Evolutionary conservation across 2,888 invertebrate species (phyloP).

Genomic region (Chymomyza amoena): DNA sequence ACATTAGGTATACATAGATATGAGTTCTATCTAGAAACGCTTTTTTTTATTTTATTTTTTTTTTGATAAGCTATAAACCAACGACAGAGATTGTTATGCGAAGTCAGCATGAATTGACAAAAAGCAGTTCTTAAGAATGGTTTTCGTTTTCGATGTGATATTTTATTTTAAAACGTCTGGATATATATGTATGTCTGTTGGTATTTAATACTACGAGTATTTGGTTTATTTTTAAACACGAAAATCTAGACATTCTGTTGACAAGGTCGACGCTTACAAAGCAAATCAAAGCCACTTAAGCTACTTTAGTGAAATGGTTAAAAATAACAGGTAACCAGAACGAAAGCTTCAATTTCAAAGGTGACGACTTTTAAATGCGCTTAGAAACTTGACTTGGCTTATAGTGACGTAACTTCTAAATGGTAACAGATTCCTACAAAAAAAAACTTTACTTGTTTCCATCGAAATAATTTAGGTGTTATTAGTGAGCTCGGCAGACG

Average conservation of each 20-base stretch:
- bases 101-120: slow-evolving; percentile 48
- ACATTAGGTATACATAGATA: neutral
- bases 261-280: slow-evolving; percentile 51
- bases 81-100: neutral
- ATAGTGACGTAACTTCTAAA: too few relatives aligned
- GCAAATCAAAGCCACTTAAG: slow-evolving; percentile 53
- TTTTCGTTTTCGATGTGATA: neutral
- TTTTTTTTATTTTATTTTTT: too few relatives aligned
- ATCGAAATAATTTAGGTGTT: too few relatives aligned
- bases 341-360: slow-evolving; percentile 5
- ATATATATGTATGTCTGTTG: slow-evolving; percentile 12
- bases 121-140: slow-evolving; percentile 1
- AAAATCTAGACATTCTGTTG: slow-evolving; percentile 2
- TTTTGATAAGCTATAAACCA: too few relatives aligned
- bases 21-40: neutral
- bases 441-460: too few relatives aligned
- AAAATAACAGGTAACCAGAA: slow-evolving; percentile 12
- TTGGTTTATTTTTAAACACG: slow-evolving; percentile 20
- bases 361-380: slow-evolving; percentile 15
- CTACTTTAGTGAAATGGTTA: slow-evolving; percentile 11
- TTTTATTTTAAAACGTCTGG: slow-evolving; percentile 15
- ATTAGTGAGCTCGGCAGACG: too few relatives aligned
- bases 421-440: too few relatives aligned
- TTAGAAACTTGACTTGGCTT: neutral
- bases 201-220: neutral